A percentile compares a stretch with the other conserved stretches of the same genome.
Conservation (phyloP, 2,113 vertebrate species). For the Cottus gobio region DNA sequence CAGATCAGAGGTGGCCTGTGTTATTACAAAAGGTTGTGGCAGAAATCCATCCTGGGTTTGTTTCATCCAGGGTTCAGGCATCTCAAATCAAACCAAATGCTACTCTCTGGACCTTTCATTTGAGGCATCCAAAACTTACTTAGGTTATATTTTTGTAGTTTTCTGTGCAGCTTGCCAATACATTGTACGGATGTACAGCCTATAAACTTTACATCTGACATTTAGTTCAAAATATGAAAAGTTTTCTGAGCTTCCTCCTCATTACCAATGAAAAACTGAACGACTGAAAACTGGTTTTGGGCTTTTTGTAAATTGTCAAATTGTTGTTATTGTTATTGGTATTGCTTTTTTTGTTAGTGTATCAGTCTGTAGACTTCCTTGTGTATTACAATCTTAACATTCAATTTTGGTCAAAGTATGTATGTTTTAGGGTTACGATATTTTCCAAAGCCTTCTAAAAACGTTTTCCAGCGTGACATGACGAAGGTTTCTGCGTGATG, state of each 20-base stretch:
- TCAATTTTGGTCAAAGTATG: too few relatives aligned
- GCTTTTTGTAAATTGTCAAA: not conserved
- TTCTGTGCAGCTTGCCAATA: not conserved
- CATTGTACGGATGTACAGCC: not conserved
- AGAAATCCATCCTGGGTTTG: constrained; percentile 38
- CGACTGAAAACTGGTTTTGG: too few relatives aligned
- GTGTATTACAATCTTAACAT: too few relatives aligned
- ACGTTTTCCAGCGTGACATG: too few relatives aligned
- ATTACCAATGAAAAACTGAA: not conserved
- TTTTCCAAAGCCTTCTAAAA: too few relatives aligned
- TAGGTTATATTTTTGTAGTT: not conserved
- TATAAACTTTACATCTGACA: not conserved
- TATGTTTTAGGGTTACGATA: too few relatives aligned
- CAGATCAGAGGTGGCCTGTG: constrained; percentile 74
- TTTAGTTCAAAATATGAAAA: not conserved
- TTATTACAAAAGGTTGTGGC: constrained; percentile 71
- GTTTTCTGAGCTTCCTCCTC: not conserved
- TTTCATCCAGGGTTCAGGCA: constrained; percentile 38
- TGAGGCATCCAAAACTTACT: not conserved
- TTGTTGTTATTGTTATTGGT: not conserved
- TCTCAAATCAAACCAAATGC: constrained; percentile 17
- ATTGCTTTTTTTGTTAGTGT: not conserved
- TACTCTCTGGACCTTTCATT: not conserved
- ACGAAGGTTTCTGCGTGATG: too few relatives aligned
- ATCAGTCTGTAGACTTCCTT: too few relatives aligned